Evolutionary conservation across 2,797 vertebrate genomes (phyloP).

Genomic region (Pitangus sulphuratus): DNA sequence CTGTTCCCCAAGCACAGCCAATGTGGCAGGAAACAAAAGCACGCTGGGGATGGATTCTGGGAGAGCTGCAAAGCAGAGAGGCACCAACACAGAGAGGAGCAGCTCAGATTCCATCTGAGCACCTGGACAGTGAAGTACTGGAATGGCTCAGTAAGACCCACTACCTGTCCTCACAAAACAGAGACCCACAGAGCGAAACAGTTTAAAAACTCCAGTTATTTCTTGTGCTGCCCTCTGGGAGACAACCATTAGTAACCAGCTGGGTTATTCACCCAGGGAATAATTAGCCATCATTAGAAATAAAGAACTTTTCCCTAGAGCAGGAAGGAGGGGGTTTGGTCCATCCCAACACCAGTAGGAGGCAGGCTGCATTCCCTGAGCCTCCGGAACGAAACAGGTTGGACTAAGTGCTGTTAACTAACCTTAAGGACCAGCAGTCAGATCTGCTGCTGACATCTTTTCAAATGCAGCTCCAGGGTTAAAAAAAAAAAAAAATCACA

Average conservation of each 20-base stretch:
- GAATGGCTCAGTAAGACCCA: neutral
- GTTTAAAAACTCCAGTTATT: neutral
- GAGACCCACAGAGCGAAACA: neutral
- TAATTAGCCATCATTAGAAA: neutral
- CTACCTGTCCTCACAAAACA: neutral
- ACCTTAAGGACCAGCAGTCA: neutral
- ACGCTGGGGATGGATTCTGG: neutral
- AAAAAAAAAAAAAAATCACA: neutral
- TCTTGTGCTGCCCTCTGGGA: neutral
- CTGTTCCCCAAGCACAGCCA: neutral
- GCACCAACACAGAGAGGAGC: neutral
- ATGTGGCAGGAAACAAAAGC: neutral
- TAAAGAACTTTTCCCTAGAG: neutral
- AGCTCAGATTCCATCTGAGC: neutral
- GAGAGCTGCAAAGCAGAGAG: neutral
- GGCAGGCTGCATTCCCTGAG: neutral
- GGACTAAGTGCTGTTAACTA: neutral
- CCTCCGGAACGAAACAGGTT: neutral
- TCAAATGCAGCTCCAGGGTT: neutral
- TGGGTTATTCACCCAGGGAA: neutral
- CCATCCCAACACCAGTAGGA: rapidly evolving
- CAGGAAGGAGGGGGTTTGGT: neutral
- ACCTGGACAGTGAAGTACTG: neutral
- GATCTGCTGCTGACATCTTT: neutral
- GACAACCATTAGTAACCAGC: neutral